phyloP scores from a whole-genome alignment of 2,797 vertebrate species.

The Oreochromis mossambicus region DNA sequence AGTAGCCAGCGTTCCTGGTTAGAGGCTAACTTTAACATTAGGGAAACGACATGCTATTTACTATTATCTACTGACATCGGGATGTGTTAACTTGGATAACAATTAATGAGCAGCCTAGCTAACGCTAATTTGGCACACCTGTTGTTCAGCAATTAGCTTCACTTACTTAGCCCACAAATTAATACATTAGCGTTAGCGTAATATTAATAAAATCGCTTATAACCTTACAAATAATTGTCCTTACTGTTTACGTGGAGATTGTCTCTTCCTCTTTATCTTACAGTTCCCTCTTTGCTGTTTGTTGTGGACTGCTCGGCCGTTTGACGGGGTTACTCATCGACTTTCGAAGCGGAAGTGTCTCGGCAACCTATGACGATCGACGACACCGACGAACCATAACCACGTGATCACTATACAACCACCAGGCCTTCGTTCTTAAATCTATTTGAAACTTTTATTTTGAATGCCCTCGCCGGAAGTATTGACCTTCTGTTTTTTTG shows the following conservation, averaged over 20 bases:
- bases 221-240: neutral
- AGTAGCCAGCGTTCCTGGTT: neutral
- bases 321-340: neutral
- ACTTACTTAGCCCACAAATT: neutral
- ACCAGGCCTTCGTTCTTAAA: neutral
- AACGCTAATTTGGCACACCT: constrained; percentile 50
- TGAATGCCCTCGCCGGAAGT: neutral
- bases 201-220: neutral
- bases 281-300: constrained; percentile 9
- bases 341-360: constrained; percentile 29
- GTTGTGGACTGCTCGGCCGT: neutral
- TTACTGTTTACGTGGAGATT: neutral
- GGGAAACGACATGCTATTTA: neutral
- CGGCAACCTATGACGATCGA: neutral
- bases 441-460: neutral
- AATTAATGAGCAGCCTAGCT: constrained; percentile 3
- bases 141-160: constrained; percentile 11
- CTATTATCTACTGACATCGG: neutral
- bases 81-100: fast-evolving
- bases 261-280: neutral
- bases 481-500: neutral
- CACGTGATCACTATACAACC: neutral
- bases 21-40: neutral
- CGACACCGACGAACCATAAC: neutral
- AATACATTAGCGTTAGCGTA: neutral